Evolutionary conservation across 1,140 invertebrate genomes (phyloP).

Genomic region (Penaeus japonicus): DNA sequence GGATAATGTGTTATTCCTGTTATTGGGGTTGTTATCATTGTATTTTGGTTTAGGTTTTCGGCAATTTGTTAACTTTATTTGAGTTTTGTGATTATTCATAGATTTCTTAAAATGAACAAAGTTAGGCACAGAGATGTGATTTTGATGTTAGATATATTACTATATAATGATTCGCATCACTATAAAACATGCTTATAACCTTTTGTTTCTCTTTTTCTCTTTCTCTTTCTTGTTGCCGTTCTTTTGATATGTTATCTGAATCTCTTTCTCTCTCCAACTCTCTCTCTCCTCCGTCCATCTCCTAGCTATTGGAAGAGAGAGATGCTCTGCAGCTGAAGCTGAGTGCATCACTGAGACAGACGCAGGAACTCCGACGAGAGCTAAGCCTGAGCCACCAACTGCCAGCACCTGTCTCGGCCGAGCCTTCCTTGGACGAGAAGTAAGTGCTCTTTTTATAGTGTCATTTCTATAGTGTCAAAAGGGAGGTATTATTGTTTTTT

Average conservation of each 20-base stretch:
- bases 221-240: not conserved
- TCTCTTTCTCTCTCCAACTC: conserved; percentile 22
- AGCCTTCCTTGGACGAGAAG: conserved; percentile 44
- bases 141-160: not conserved
- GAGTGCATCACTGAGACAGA: conserved; percentile 78
- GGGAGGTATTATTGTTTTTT: not conserved
- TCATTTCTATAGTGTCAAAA: no score
- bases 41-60: no score
- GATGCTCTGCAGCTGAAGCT: conserved; percentile 82
- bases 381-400: conserved; percentile 33
- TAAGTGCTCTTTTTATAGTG: not conserved
- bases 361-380: conserved; percentile 68
- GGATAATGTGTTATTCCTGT: not conserved
- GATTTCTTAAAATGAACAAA: no score
- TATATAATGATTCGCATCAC: no score
- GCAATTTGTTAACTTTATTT: not conserved
- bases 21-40: not conserved
- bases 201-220: not conserved
- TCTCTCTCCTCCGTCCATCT: conserved; percentile 30
- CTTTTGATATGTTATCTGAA: not conserved
- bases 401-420: conserved; percentile 31
- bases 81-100: not conserved
- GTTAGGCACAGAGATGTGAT: no score
- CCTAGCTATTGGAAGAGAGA: conserved; percentile 78
- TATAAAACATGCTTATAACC: not conserved